Conservation (phyloP, 2,797 vertebrate genomes). For the Rhinichthys osculus region DNA sequence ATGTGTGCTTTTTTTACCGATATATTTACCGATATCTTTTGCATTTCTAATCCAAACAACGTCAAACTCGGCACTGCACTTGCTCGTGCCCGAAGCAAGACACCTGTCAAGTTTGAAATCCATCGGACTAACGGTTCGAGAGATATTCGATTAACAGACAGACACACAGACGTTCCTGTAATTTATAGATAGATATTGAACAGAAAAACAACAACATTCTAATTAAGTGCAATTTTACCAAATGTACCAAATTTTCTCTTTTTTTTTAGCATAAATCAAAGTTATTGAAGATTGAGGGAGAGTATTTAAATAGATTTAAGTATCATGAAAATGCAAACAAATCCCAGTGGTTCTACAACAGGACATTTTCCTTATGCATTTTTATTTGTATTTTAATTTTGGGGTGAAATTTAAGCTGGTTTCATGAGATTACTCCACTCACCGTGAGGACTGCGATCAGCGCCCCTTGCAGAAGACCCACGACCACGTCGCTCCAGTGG, state of each 20-base stretch:
- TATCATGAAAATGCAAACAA: background rate
- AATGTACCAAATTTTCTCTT: too few relatives aligned
- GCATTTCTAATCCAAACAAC: too few relatives aligned
- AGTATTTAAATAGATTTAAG: background rate
- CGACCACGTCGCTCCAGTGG: slow-evolving; percentile 93
- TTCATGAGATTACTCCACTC: slow-evolving; percentile 67
- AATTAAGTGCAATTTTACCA: background rate
- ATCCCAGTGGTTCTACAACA: background rate
- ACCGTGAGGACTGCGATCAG: slow-evolving; percentile 89
- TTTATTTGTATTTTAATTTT: background rate
- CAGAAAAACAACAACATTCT: background rate
- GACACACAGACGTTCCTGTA: too few relatives aligned
- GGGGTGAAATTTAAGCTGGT: background rate
- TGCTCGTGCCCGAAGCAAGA: too few relatives aligned
- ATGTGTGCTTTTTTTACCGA: too few relatives aligned
- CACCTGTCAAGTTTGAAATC: too few relatives aligned
- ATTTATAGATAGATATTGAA: background rate
- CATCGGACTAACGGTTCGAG: too few relatives aligned
- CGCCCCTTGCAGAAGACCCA: slow-evolving; percentile 91
- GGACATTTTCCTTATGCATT: background rate
- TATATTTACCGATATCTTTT: too few relatives aligned
- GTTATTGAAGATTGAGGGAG: background rate
- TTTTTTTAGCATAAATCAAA: background rate
- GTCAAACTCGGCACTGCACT: too few relatives aligned
- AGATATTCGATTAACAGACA: too few relatives aligned